These are phyloP conservation scores for Diacarnus erythraeanus DNA, from an alignment of 37 sponge, comb jelly and placozoan genomes.

Conservation along the genomic window DNA sequence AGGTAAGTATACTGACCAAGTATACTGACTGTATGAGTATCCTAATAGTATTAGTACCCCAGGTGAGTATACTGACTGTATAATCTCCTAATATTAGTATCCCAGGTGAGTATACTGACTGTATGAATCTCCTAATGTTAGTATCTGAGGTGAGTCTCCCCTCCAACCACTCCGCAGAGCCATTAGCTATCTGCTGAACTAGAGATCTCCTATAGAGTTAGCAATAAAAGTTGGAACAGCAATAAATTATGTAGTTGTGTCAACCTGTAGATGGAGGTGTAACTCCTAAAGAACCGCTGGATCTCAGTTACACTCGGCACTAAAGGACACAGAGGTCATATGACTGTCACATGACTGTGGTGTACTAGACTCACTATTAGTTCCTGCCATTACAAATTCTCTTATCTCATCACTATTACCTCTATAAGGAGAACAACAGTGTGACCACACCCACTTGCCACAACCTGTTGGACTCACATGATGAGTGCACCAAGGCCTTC, in stretches of 20 bases:
- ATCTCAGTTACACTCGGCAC: not conserved
- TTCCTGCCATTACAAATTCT: not conserved
- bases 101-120: constrained; percentile 6
- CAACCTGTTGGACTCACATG: not conserved
- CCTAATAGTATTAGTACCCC: too few relatives aligned
- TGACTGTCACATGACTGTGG: too few relatives aligned
- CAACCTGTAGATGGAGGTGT: too few relatives aligned
- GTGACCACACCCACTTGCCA: not conserved
- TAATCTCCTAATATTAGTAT: too few relatives aligned
- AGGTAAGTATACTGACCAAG: too few relatives aligned
- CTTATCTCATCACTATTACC: not conserved
- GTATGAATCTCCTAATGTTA: constrained; percentile 1
- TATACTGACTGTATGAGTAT: too few relatives aligned
- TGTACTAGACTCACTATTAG: not conserved
- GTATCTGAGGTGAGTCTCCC: constrained; percentile 11
- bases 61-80: too few relatives aligned
- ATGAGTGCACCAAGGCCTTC: not conserved
- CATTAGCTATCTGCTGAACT: not conserved
- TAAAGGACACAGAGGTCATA: too few relatives aligned
- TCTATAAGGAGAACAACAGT: not conserved
- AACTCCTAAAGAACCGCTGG: not conserved
- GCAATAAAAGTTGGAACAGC: too few relatives aligned
- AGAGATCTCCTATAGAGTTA: not conserved
- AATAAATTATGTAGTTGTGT: too few relatives aligned
- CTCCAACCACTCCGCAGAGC: not conserved